Percentiles rank a stretch among this genome's conserved stretches.
These are phyloP conservation scores for Pollachius pollachius DNA, from an alignment of 2,113 vertebrate genomes.

Conservation along the genomic window DNA sequence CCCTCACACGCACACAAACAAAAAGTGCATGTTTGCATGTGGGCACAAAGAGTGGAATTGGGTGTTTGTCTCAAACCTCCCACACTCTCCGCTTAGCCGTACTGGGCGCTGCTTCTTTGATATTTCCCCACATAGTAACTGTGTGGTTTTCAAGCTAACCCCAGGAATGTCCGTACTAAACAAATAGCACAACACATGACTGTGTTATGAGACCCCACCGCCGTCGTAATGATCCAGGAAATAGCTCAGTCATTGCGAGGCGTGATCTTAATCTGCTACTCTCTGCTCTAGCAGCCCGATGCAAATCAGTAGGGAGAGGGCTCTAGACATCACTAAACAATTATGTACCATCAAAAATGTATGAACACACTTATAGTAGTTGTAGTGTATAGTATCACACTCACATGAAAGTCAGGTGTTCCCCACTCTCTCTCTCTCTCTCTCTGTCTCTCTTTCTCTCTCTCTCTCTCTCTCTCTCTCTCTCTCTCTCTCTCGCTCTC, in stretches of 20 bases:
- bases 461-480: too few relatives aligned
- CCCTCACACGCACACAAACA: neutral
- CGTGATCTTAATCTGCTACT: constrained; percentile 36
- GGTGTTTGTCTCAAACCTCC: constrained; percentile 58
- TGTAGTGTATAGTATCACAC: too few relatives aligned
- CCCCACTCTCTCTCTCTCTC: too few relatives aligned
- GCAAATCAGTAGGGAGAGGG: too few relatives aligned
- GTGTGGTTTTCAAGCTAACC: constrained; percentile 55
- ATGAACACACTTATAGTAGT: too few relatives aligned
- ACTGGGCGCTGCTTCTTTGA: constrained; percentile 59
- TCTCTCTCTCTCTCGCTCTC: too few relatives aligned
- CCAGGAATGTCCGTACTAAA: constrained; percentile 62
- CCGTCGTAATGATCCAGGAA: constrained; percentile 41
- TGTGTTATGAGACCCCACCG: constrained; percentile 23
- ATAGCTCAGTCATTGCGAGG: constrained; percentile 36
- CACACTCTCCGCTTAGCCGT: constrained; percentile 53
- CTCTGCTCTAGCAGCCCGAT: too few relatives aligned
- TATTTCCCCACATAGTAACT: constrained; percentile 64
- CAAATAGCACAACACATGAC: constrained; percentile 55
- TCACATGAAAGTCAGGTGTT: too few relatives aligned
- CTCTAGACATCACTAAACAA: constrained; percentile 8
- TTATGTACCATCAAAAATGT: too few relatives aligned
- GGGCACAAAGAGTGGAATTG: constrained; percentile 48
- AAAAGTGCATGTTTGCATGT: constrained; percentile 28
- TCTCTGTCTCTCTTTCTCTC: too few relatives aligned